Conservation (phyloP, 2,113 vertebrate species). For the Columba livia region DNA sequence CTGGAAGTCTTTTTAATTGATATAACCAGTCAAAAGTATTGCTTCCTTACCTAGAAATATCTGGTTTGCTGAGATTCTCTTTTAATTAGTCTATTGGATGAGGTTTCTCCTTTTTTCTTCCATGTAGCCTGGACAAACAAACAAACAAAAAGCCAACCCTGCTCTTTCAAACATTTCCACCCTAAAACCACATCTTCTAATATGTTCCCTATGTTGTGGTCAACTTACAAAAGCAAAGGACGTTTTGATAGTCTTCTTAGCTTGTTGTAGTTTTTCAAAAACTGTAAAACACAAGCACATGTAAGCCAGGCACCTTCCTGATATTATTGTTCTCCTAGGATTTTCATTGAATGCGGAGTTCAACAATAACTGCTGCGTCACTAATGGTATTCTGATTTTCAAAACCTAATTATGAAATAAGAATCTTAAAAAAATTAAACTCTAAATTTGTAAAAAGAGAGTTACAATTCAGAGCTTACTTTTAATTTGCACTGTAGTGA, state of each 20-base stretch:
- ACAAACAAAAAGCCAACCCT: neutral
- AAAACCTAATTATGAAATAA: neutral
- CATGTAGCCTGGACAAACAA: neutral
- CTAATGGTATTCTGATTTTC: neutral
- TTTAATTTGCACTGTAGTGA: neutral
- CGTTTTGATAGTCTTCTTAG: neutral
- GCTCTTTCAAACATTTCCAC: neutral
- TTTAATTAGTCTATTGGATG: neutral
- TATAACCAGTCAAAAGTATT: neutral
- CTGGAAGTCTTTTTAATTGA: neutral
- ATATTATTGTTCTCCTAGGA: neutral
- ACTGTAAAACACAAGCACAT: neutral
- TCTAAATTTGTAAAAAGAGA: neutral
- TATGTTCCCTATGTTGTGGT: neutral
- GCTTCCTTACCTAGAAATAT: neutral
- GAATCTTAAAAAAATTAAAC: neutral
- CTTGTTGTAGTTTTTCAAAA: neutral
- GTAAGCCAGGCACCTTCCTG: neutral
- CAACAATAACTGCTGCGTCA: neutral
- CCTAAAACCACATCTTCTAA: neutral
- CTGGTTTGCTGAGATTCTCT: neutral
- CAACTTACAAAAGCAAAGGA: neutral
- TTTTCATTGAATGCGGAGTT: neutral
- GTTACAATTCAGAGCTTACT: neutral
- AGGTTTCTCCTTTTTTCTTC: neutral